These are phyloP conservation scores for Xiphias gladius DNA, from an alignment of 2,113 vertebrate species.

Conservation along the genomic window DNA sequence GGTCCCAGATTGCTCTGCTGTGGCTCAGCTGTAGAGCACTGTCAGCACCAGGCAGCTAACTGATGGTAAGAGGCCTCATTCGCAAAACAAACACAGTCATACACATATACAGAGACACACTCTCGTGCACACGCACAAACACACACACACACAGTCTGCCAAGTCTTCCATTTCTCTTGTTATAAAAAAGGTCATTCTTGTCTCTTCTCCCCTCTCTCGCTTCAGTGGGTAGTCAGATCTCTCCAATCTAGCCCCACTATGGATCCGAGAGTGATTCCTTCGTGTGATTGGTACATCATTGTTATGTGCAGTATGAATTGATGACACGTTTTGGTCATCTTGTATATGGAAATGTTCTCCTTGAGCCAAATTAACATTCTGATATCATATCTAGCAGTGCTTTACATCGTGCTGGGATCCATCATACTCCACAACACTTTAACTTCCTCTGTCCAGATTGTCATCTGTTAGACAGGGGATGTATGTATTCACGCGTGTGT, in stretches of 20 bases:
- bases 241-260: conserved; percentile 27
- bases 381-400: conserved; percentile 32
- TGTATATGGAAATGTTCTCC: conserved; percentile 25
- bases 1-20: conserved; percentile 69
- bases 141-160: conserved; percentile 39
- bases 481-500: conserved; percentile 33
- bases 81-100: conserved; percentile 53
- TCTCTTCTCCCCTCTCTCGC: conserved; percentile 53
- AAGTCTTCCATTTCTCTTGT: conserved; percentile 71
- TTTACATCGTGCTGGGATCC: conserved; percentile 18
- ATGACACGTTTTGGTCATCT: conserved; percentile 14
- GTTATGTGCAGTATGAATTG: conserved; percentile 11
- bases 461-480: conserved; percentile 17
- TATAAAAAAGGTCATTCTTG: conserved; percentile 78
- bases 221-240: conserved; percentile 64
- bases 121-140: conserved; percentile 17
- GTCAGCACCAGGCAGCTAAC: conserved; percentile 74
- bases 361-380: conserved; percentile 18
- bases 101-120: conserved; percentile 25
- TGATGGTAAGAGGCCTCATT: conserved; percentile 69
- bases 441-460: conserved; percentile 14
- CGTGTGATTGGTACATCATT: conserved; percentile 43
- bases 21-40: conserved; percentile 66
- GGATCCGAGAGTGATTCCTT: conserved; percentile 37
- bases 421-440: not conserved